phyloP scores from a whole-genome alignment of 2,888 invertebrate species.

The Ectemnius lituratus region DNA sequence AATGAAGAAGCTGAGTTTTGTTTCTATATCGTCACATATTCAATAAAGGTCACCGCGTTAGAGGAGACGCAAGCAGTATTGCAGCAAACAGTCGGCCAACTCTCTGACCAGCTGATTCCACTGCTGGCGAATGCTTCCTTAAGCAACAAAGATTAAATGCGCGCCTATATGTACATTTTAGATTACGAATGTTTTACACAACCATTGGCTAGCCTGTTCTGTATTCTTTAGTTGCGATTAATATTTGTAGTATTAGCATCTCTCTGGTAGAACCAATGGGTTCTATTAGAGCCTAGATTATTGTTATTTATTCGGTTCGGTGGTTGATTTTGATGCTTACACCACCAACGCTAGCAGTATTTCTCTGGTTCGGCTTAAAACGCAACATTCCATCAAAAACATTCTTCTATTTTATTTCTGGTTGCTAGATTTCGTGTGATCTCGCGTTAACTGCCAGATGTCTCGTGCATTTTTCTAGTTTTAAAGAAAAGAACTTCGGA shows the following conservation, averaged over 20 bases:
- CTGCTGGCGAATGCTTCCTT: slow-evolving; percentile 59
- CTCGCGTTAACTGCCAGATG: slow-evolving; percentile 39
- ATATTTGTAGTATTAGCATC: background rate
- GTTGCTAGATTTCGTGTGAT: slow-evolving; percentile 39
- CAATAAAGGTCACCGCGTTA: slow-evolving; percentile 64
- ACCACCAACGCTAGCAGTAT: slow-evolving; percentile 52
- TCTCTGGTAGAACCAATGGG: slow-evolving; percentile 22
- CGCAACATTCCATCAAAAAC: slow-evolving; percentile 61
- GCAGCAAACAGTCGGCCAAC: slow-evolving; percentile 67
- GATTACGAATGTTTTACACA: slow-evolving; percentile 38
- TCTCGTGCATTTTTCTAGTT: slow-evolving; percentile 17
- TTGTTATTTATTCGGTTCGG: slow-evolving; percentile 64
- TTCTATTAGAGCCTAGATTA: slow-evolving; percentile 46
- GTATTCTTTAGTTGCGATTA: too few relatives aligned
- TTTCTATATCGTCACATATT: too few relatives aligned
- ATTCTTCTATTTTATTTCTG: slow-evolving; percentile 41
- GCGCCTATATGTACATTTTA: slow-evolving; percentile 33
- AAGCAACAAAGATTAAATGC: slow-evolving; percentile 49
- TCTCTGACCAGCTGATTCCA: slow-evolving; percentile 67
- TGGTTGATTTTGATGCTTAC: slow-evolving; percentile 50
- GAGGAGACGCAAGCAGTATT: slow-evolving; percentile 71
- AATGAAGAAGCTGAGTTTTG: too few relatives aligned
- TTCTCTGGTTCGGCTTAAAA: slow-evolving; percentile 40
- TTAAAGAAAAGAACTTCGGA: slow-evolving; percentile 12
- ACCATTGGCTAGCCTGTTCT: too few relatives aligned